Evolutionary conservation across 2,888 invertebrate species (phyloP).

Genomic region (Agrotis ipsilon): DNA sequence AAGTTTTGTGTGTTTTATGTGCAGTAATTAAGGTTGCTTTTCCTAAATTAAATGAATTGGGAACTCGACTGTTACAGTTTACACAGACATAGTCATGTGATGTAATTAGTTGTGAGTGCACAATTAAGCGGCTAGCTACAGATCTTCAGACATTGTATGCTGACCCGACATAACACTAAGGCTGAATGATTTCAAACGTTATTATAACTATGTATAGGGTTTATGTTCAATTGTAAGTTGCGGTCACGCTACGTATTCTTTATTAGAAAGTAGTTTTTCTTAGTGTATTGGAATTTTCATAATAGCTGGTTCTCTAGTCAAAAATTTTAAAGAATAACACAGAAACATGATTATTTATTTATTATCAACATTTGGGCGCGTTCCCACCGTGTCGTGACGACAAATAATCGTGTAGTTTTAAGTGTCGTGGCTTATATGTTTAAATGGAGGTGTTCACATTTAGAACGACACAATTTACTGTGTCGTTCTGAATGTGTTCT

Average conservation of each 20-base stretch:
- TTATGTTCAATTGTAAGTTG: conserved; percentile 36
- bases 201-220: conserved; percentile 33
- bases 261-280: too few relatives aligned
- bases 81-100: conserved; percentile 41
- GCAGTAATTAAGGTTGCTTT: neutral
- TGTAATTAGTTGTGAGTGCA: conserved; percentile 41
- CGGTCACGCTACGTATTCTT: conserved; percentile 30
- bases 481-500: too few relatives aligned
- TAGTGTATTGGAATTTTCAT: too few relatives aligned
- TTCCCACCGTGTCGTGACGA: too few relatives aligned
- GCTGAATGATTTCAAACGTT: conserved; percentile 58
- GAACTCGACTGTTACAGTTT: neutral
- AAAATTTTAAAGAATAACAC: too few relatives aligned
- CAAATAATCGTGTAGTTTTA: too few relatives aligned
- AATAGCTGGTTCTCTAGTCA: neutral
- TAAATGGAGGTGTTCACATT: too few relatives aligned
- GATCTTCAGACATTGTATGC: conserved; percentile 15
- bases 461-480: too few relatives aligned
- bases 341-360: neutral
- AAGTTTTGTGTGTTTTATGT: neutral
- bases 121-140: conserved; percentile 28
- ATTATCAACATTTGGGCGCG: too few relatives aligned
- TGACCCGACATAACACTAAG: conserved; percentile 50
- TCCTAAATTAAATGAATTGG: neutral
- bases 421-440: too few relatives aligned